Percentiles rank a stretch among this genome's conserved stretches.
These are phyloP conservation scores for Coregonus sp. DNA, from an alignment of 2,797 vertebrate genomes.

Conservation along the genomic window DNA sequence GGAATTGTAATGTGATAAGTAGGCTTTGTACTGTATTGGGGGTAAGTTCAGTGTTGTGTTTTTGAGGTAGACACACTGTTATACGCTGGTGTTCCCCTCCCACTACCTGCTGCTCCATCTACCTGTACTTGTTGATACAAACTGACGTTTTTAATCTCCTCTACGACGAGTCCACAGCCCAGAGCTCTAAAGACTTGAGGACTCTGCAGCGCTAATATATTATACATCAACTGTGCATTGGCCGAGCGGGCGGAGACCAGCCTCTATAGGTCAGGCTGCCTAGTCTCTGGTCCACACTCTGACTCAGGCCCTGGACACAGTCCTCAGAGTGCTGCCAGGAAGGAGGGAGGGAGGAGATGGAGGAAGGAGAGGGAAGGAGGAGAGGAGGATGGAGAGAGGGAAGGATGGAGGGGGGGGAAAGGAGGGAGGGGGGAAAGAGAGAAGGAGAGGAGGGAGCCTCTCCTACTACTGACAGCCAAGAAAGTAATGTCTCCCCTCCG, in stretches of 20 bases:
- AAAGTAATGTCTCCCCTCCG: neutral
- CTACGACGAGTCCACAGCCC: slow-evolving; percentile 24
- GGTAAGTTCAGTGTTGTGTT: neutral
- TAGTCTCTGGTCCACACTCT: neutral
- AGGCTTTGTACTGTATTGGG: no score
- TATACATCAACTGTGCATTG: slow-evolving; percentile 28
- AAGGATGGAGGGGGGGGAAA: neutral
- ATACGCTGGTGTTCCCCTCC: neutral
- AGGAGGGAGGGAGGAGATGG: no score
- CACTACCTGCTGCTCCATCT: neutral
- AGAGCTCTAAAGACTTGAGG: slow-evolving; percentile 40
- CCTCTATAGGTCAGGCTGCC: neutral
- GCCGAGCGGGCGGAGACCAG: neutral
- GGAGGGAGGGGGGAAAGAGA: neutral
- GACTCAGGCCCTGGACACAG: neutral
- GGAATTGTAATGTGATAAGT: neutral
- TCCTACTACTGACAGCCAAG: slow-evolving; percentile 1
- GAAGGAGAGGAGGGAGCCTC: neutral
- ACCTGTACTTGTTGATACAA: slow-evolving; percentile 2
- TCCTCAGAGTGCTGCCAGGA: no score
- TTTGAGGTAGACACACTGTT: neutral
- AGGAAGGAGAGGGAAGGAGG: no score
- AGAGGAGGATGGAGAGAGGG: neutral
- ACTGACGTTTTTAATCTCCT: slow-evolving; percentile 27
- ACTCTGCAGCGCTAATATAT: slow-evolving; percentile 32